A percentile compares a stretch with the other conserved stretches of the same genome.
These are phyloP conservation scores for Urocyon cinereoargenteus DNA, from an alignment of 2,797 vertebrate genomes.

Conservation along the genomic window DNA sequence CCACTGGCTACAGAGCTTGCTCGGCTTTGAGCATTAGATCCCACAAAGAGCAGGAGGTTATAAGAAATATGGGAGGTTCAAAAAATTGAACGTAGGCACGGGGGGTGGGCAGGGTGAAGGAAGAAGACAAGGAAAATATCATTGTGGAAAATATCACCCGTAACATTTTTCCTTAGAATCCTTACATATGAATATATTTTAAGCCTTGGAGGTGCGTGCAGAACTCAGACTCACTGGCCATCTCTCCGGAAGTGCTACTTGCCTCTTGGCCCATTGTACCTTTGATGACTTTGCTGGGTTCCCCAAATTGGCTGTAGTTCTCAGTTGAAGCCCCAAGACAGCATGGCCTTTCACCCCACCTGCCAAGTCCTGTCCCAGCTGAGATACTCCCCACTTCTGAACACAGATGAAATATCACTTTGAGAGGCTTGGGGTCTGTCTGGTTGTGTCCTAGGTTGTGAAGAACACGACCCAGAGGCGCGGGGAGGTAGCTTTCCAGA, in stretches of 20 bases:
- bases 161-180: neutral
- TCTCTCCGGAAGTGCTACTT: neutral
- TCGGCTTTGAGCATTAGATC: neutral
- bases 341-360: neutral
- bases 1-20: neutral
- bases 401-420: neutral
- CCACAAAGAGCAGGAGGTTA: neutral
- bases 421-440: neutral
- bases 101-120: neutral
- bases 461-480: neutral
- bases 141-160: neutral
- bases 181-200: neutral
- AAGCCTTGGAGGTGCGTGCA: neutral
- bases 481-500: neutral
- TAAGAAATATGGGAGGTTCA: neutral
- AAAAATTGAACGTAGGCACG: neutral
- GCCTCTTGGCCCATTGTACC: neutral
- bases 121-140: neutral
- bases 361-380: neutral
- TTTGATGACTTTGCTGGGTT: neutral
- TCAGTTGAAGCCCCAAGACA: neutral
- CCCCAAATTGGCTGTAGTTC: neutral
- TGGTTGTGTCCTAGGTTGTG: neutral
- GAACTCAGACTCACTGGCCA: neutral
- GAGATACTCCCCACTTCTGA: neutral